phyloP scores from a whole-genome alignment of 2,888 invertebrate genomes.

The Sinodicranocentrus sp. region DNA sequence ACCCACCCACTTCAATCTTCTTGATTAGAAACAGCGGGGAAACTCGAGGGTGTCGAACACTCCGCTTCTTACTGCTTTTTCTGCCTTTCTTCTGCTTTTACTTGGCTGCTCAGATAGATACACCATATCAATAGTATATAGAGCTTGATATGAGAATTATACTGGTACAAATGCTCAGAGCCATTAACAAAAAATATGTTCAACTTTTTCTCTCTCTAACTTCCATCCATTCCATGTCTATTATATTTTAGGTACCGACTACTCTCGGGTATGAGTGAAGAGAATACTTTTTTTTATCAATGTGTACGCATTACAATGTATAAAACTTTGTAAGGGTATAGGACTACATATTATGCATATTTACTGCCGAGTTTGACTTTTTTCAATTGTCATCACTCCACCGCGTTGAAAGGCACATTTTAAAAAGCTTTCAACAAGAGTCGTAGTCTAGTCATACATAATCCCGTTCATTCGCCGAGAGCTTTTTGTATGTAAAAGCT shows the following conservation, averaged over 20 bases:
- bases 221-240: constrained; percentile 51
- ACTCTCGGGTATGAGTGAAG: too few relatives aligned
- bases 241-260: too few relatives aligned
- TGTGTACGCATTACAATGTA: too few relatives aligned
- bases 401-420: constrained; percentile 1
- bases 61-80: constrained; percentile 45
- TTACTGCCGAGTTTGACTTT: neutral
- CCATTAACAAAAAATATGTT: constrained; percentile 49
- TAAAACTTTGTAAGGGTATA: too few relatives aligned
- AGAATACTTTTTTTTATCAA: too few relatives aligned
- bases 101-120: constrained; percentile 23
- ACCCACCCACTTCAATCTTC: constrained; percentile 76
- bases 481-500: too few relatives aligned
- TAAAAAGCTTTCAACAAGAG: constrained; percentile 18
- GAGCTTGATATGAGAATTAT: constrained; percentile 16
- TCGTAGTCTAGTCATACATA: neutral
- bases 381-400: constrained; percentile 29
- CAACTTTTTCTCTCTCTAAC: constrained; percentile 36
- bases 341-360: too few relatives aligned
- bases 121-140: neutral
- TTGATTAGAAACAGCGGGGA: constrained; percentile 77
- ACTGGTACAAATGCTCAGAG: constrained; percentile 39
- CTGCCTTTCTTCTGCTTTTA: constrained; percentile 30
- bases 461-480: too few relatives aligned
- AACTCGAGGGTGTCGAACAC: constrained; percentile 69